These are phyloP conservation scores for Cryptocheilus praepositus DNA, from an alignment of 2,888 invertebrate genomes.

Conservation along the genomic window DNA sequence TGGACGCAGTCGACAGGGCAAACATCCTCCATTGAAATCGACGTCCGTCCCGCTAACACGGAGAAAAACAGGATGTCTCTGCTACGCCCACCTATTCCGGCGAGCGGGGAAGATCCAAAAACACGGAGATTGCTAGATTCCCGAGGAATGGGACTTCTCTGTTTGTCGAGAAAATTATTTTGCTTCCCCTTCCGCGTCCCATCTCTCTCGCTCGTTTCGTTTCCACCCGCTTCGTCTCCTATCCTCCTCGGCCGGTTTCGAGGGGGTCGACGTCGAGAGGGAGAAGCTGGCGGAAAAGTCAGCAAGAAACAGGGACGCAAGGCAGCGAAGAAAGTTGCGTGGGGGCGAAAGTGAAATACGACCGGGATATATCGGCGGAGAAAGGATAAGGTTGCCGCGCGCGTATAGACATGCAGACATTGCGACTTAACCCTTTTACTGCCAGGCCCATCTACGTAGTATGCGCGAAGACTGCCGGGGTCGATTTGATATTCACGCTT, in stretches of 20 bases:
- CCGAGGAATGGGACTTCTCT: neutral
- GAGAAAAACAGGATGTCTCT: slow-evolving; percentile 1
- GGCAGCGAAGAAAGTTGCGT: neutral
- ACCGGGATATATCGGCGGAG: neutral
- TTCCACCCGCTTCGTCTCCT: neutral
- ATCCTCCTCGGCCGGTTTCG: neutral
- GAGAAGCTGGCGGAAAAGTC: too few species aligned
- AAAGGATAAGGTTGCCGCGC: neutral
- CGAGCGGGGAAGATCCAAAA: neutral
- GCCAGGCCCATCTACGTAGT: too few species aligned
- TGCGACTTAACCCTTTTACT: neutral
- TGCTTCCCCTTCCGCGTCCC: neutral
- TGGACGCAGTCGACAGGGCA: slow-evolving; percentile 2
- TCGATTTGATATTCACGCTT: too few species aligned
- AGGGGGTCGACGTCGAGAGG: neutral
- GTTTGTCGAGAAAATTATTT: slow-evolving; percentile 18
- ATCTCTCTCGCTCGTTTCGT: neutral
- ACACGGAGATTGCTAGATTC: neutral
- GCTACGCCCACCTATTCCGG: neutral
- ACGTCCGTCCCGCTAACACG: neutral
- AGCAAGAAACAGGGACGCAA: neutral
- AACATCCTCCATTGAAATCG: slow-evolving; percentile 2
- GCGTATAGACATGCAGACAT: neutral
- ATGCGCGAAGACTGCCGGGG: too few species aligned
- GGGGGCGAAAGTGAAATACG: slow-evolving; percentile 7